These are phyloP conservation scores for Phortica okadai DNA, from an alignment of 2,888 invertebrate species.

Conservation along the genomic window DNA sequence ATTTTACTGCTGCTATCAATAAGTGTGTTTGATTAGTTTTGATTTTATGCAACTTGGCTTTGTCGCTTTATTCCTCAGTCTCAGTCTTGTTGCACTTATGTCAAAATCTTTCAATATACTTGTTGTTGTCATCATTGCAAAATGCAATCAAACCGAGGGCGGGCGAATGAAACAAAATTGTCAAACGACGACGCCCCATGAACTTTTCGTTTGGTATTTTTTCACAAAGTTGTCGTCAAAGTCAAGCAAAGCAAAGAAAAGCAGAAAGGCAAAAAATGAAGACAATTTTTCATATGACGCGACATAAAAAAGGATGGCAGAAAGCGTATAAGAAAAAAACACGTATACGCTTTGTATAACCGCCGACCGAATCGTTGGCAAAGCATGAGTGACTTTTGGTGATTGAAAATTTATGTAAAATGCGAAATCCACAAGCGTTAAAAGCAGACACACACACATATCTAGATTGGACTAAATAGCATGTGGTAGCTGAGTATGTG, in stretches of 20 bases:
- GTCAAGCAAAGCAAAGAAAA: constrained; percentile 41
- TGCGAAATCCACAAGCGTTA: constrained; percentile 41
- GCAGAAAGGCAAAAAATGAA: constrained; percentile 2
- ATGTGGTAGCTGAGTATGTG: not conserved
- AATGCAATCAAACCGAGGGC: constrained; percentile 1
- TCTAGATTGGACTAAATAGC: not conserved
- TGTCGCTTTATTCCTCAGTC: not conserved
- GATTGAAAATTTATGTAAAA: constrained; percentile 60
- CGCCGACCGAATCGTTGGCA: not conserved
- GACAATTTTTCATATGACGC: constrained; percentile 3
- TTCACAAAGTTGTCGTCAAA: constrained; percentile 4
- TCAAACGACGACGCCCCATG: not conserved
- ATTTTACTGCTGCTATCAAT: not conserved
- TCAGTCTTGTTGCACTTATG: not conserved
- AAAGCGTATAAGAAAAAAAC: not conserved
- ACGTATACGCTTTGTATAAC: not conserved
- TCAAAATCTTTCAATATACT: not conserved
- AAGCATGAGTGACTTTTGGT: constrained; percentile 41
- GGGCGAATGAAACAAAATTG: not conserved
- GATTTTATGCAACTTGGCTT: constrained; percentile 45
- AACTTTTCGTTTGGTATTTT: not conserved
- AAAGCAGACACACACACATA: constrained; percentile 17
- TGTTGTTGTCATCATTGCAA: not conserved
- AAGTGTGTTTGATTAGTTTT: constrained; percentile 58
- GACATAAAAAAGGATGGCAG: not conserved